Conservation (phyloP, 2,888 invertebrate species). For the Clivina fossor region DNA sequence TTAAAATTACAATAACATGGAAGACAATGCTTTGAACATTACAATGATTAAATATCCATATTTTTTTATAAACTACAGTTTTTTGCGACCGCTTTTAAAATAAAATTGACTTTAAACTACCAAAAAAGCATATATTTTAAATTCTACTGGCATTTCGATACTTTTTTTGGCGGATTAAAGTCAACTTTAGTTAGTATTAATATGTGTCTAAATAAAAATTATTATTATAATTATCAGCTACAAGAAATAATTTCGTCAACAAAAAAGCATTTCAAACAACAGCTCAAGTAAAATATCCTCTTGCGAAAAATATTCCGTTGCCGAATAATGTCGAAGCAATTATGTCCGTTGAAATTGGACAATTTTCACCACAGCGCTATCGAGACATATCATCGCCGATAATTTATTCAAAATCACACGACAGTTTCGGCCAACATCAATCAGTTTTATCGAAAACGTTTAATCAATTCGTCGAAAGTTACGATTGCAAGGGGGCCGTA, state of each 20-base stretch:
- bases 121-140: background rate
- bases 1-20: too few species aligned
- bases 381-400: constrained; percentile 67
- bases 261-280: constrained; percentile 53
- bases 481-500: constrained; percentile 68
- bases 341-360: constrained; percentile 64
- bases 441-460: constrained; percentile 35
- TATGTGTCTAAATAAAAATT: background rate
- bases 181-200: background rate
- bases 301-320: constrained; percentile 58
- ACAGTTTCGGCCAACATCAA: constrained; percentile 27
- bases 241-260: constrained; percentile 28
- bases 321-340: constrained; percentile 66
- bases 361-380: constrained; percentile 65
- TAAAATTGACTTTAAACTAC: background rate
- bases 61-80: background rate
- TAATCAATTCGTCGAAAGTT: constrained; percentile 66
- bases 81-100: background rate
- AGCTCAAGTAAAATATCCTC: constrained; percentile 57
- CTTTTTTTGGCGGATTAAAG: background rate
- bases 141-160: background rate
- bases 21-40: background rate
- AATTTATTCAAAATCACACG: constrained; percentile 55
- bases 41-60: background rate
- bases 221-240: constrained; percentile 16